Conservation (phyloP, 1,140 invertebrate species). For the Sycophaga agraensis region DNA sequence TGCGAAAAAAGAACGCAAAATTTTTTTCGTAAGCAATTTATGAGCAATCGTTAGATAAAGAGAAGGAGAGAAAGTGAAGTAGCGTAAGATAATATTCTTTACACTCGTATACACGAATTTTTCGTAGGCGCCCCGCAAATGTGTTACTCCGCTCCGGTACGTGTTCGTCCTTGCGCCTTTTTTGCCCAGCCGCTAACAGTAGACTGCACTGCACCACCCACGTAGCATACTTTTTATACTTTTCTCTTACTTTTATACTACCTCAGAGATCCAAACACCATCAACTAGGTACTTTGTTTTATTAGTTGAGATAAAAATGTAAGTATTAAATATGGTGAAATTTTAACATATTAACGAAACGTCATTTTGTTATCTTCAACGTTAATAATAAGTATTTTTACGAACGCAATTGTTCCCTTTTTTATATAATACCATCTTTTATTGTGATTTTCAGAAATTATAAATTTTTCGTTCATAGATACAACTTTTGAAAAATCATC, state of each 20-base stretch:
- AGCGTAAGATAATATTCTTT: conserved; percentile 14
- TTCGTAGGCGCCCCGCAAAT: neutral
- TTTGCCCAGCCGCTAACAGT: neutral
- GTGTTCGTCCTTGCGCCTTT: conserved; percentile 5
- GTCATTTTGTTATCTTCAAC: too few species aligned
- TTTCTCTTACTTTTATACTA: neutral
- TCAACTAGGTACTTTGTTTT: too few species aligned
- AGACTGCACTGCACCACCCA: conserved; percentile 3
- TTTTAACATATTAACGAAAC: too few species aligned
- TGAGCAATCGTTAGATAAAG: conserved; percentile 16
- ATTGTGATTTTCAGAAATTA: too few species aligned
- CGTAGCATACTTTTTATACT: neutral
- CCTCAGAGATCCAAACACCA: neutral
- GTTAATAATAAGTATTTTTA: too few species aligned
- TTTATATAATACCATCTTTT: too few species aligned
- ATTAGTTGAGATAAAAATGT: too few species aligned
- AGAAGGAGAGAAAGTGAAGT: neutral
- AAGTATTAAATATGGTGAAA: too few species aligned
- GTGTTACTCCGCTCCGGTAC: conserved; percentile 1
- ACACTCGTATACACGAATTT: conserved; percentile 12
- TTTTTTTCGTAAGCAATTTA: conserved; percentile 7
- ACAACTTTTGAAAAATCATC: too few species aligned
- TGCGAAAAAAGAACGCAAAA: neutral
- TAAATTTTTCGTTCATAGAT: too few species aligned
- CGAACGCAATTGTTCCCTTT: too few species aligned